Percentiles rank a stretch among this genome's conserved stretches.
phyloP scores from a whole-genome alignment of 92 coral and sea anemone genomes.

The Phenganax stokvisi region DNA sequence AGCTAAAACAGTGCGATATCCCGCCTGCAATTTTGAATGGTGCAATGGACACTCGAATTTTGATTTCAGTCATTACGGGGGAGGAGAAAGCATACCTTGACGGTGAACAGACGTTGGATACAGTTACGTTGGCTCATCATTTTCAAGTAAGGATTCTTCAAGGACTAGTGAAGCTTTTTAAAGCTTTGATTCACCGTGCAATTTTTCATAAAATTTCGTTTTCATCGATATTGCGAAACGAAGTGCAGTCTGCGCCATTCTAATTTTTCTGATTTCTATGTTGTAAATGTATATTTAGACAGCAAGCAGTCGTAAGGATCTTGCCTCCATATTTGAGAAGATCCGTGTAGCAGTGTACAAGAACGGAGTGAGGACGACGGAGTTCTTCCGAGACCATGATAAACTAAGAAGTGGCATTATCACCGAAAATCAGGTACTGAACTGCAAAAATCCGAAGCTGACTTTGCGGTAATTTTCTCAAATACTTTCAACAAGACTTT shows the following conservation, averaged over 20 bases:
- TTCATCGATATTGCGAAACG: not conserved
- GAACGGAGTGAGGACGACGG: conserved; percentile 89
- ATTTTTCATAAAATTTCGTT: not conserved
- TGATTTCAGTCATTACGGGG: not conserved
- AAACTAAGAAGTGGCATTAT: conserved; percentile 90
- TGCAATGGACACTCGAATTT: not conserved
- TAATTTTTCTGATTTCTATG: not conserved
- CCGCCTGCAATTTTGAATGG: too few species aligned
- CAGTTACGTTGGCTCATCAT: conserved; percentile 4
- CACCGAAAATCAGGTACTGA: conserved; percentile 85
- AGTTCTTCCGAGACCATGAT: conserved; percentile 93
- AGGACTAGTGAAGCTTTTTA: not conserved
- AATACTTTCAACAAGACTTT: too few species aligned
- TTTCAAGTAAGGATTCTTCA: not conserved
- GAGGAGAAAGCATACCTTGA: not conserved
- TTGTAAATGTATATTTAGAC: not conserved
- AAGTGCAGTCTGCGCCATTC: not conserved
- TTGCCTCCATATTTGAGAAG: conserved; percentile 64
- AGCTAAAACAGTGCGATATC: too few species aligned
- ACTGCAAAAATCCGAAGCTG: too few species aligned
- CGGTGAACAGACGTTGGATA: not conserved
- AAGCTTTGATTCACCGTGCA: not conserved
- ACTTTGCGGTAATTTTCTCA: too few species aligned
- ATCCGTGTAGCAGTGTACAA: conserved; percentile 85
- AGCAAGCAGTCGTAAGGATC: not conserved